Evolutionary conservation across 2,797 vertebrate species (phyloP).

Genomic region (Anguilla pacifica): DNA sequence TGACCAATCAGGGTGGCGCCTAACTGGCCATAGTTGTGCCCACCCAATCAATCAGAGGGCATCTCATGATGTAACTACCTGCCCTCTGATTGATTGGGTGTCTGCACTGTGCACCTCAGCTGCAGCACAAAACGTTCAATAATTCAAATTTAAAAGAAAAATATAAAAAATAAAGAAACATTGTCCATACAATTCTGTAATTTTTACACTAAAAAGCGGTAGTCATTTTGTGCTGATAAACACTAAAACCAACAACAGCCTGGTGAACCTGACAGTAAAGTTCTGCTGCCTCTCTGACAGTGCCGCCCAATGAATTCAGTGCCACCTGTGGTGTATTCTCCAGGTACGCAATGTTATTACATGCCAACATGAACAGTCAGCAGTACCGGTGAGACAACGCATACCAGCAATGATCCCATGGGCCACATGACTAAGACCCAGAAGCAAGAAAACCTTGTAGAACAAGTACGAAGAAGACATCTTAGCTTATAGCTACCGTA

Average conservation of each 20-base stretch:
- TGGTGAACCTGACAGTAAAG: slow-evolving; percentile 61
- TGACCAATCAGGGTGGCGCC: not conserved
- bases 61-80: too few relatives aligned
- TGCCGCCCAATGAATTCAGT: slow-evolving; percentile 49
- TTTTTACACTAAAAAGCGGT: not conserved
- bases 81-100: too few relatives aligned
- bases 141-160: not conserved
- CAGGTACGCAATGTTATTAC: slow-evolving; percentile 56
- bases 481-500: not conserved
- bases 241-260: slow-evolving; percentile 72
- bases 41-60: too few relatives aligned
- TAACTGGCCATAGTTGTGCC: not conserved
- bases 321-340: slow-evolving; percentile 72
- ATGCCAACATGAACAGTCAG: not conserved
- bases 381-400: not conserved
- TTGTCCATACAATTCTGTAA: not conserved
- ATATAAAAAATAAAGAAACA: not conserved
- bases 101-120: too few relatives aligned
- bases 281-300: slow-evolving; percentile 59
- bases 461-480: not conserved
- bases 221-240: slow-evolving; percentile 54
- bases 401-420: not conserved
- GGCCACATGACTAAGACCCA: not conserved
- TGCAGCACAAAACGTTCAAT: not conserved
- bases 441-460: not conserved